These are phyloP conservation scores for Bos javanicus DNA, from an alignment of 2,113 vertebrate species.

Conservation along the genomic window DNA sequence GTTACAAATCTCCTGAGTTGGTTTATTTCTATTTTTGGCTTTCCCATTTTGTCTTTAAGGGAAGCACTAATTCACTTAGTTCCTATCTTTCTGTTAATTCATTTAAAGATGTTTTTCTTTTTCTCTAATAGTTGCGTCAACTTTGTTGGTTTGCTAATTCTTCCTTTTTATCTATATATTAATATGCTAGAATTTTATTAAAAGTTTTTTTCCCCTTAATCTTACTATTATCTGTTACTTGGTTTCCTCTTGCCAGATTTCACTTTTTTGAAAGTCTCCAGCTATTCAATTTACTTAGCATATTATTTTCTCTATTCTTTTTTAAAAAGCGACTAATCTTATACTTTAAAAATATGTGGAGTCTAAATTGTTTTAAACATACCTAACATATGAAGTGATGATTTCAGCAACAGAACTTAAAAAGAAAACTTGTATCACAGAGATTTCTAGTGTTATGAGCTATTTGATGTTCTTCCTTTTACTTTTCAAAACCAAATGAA, in stretches of 20 bases:
- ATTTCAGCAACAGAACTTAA: background rate
- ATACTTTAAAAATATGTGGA: background rate
- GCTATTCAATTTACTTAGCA: slow-evolving; percentile 16
- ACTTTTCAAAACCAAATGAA: background rate
- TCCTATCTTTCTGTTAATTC: slow-evolving; percentile 1
- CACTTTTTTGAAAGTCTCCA: slow-evolving; percentile 7
- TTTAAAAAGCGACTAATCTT: background rate
- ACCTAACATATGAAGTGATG: background rate
- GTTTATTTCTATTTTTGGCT: background rate
- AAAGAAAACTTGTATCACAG: background rate
- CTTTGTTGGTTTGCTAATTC: background rate
- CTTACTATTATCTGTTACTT: background rate
- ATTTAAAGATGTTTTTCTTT: background rate
- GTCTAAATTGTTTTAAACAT: slow-evolving; percentile 3
- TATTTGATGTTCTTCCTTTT: background rate
- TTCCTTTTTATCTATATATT: background rate
- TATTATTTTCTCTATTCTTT: background rate
- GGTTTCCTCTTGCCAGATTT: background rate
- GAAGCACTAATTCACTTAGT: background rate
- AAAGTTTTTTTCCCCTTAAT: background rate
- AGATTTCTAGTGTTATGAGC: background rate
- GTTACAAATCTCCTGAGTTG: background rate
- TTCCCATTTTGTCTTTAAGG: slow-evolving; percentile 15
- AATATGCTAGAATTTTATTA: background rate
- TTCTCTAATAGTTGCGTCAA: background rate